A percentile compares a stretch with the other conserved stretches of the same genome.
These are phyloP conservation scores for Megaptera novaeangliae DNA, from an alignment of 2,113 vertebrate genomes.

Conservation along the genomic window DNA sequence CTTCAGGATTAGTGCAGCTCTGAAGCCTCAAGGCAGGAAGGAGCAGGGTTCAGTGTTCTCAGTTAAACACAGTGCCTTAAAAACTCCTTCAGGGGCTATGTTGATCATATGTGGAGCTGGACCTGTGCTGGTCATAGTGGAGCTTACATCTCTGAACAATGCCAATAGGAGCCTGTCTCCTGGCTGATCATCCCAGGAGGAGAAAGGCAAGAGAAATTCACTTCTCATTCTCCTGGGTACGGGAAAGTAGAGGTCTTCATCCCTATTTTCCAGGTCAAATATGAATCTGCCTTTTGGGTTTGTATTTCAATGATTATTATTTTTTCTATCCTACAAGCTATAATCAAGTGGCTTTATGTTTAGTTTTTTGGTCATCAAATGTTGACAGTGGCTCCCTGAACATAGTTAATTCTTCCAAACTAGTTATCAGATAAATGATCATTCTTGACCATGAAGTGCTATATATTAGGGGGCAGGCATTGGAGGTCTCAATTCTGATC, in stretches of 20 bases:
- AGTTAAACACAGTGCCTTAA: neutral
- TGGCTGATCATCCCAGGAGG: neutral
- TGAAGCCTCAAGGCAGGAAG: neutral
- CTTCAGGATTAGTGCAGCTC: neutral
- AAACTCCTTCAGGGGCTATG: neutral
- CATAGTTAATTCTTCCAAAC: neutral
- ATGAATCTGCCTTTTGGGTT: neutral
- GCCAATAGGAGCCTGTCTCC: neutral
- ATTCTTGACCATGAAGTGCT: neutral
- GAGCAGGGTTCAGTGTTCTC: neutral
- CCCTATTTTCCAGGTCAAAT: neutral
- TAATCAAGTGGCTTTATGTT: neutral
- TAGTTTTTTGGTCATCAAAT: neutral
- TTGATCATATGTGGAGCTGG: neutral
- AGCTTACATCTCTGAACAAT: neutral
- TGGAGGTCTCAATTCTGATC: neutral
- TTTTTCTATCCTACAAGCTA: neutral
- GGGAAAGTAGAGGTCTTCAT: neutral
- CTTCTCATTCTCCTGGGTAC: neutral
- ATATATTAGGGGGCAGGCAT: neutral
- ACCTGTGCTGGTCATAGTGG: rapidly evolving
- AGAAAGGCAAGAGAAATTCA: neutral
- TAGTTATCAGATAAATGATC: neutral
- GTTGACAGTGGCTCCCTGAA: neutral
- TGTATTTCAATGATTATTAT: neutral